phyloP scores from a whole-genome alignment of 2,888 invertebrate genomes.

The Conomelus anceps region DNA sequence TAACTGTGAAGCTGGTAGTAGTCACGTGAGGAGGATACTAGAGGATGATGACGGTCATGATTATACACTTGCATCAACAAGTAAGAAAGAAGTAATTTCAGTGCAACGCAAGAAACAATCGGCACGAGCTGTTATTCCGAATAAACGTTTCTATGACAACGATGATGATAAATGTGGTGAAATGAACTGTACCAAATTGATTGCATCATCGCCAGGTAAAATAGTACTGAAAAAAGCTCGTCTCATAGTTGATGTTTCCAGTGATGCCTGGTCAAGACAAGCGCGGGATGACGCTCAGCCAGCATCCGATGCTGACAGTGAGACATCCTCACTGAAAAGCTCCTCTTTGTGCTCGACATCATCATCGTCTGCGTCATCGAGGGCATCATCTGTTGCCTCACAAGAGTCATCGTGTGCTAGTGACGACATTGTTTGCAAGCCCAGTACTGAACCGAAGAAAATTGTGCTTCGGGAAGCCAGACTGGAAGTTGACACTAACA shows the following conservation, averaged over 20 bases:
- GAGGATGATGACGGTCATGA: not conserved
- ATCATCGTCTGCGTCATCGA: not conserved
- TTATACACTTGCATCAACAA: not conserved
- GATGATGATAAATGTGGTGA: not conserved
- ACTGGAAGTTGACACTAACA: constrained; percentile 47
- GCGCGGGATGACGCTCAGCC: not conserved
- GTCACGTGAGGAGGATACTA: not conserved
- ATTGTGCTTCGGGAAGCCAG: constrained; percentile 63
- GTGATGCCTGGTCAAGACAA: constrained; percentile 8
- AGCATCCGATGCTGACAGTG: not conserved
- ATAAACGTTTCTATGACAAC: constrained; percentile 71
- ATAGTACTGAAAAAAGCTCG: constrained; percentile 16
- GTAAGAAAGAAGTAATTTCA: not conserved
- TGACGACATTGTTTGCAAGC: not conserved
- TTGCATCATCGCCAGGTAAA: not conserved
- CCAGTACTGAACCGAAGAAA: constrained; percentile 39
- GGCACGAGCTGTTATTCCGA: constrained; percentile 80
- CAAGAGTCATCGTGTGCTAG: not conserved
- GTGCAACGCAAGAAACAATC: constrained; percentile 52
- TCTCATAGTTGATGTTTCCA: not conserved
- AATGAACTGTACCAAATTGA: not conserved
- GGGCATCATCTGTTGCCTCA: not conserved
- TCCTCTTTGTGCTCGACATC: not conserved
- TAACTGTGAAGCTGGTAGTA: not conserved
- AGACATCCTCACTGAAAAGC: constrained; percentile 1